phyloP scores from a whole-genome alignment of 2,113 vertebrate species.

The Chionodraco myersi region DNA sequence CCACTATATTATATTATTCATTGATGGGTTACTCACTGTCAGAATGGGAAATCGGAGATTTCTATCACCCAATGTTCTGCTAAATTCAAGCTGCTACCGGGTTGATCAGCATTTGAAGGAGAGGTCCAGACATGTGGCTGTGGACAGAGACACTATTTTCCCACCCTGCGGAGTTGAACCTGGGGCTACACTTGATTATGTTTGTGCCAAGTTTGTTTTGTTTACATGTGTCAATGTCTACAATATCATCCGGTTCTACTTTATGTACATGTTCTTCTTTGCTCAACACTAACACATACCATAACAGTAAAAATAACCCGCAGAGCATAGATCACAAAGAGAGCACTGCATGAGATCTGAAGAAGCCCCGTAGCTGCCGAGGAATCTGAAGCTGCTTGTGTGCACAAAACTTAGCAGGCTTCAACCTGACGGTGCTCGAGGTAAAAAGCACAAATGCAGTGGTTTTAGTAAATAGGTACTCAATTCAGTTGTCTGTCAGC shows the following conservation, averaged over 20 bases:
- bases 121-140: neutral
- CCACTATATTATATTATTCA: slow-evolving; percentile 51
- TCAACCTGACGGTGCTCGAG: slow-evolving; percentile 20
- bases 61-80: neutral
- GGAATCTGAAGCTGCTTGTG: slow-evolving; percentile 39
- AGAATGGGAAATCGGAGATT: slow-evolving; percentile 9
- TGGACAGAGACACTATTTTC: neutral
- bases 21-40: slow-evolving; percentile 21
- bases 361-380: slow-evolving; percentile 39
- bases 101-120: neutral
- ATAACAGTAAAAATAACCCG: slow-evolving; percentile 44
- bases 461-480: slow-evolving; percentile 62
- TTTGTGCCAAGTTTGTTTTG: slow-evolving; percentile 71
- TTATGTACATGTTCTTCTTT: slow-evolving; percentile 30
- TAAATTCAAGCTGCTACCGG: slow-evolving; percentile 10
- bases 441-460: slow-evolving; percentile 62
- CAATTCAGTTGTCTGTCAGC: slow-evolving; percentile 45
- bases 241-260: neutral
- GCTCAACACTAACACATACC: slow-evolving; percentile 31
- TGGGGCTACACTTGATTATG: slow-evolving; percentile 29
- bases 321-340: slow-evolving; percentile 48
- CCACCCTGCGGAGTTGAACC: neutral
- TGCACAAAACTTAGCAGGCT: slow-evolving; percentile 9
- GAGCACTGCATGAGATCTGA: slow-evolving; percentile 68
- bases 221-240: slow-evolving; percentile 59